Base-by-base conservation (phyloP, 1,140 invertebrate genomes). In the Leptinotarsa lineolata region DNA sequence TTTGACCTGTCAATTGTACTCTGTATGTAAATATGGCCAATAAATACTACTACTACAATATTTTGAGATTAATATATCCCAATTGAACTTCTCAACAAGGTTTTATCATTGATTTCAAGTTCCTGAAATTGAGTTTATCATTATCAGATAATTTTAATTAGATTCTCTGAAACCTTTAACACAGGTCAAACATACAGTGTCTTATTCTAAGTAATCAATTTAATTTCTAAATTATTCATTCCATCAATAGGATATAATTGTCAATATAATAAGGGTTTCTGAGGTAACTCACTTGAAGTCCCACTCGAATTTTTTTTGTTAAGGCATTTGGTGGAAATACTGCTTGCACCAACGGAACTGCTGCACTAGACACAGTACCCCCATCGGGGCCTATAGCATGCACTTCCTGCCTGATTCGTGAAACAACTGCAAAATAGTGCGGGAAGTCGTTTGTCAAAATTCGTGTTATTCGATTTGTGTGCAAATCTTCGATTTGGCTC, bases 361-460 rank as follows among this genome's bases (percentile, higher is more conserved):
- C 95, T 4, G 94, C 94, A 44, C 95, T 97, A 68, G 94, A 95
- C 21, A 99, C 94, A 76, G 97, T 94, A 30, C 96, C 97, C 73
- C 97, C 97, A 84, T 98, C 95, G 0, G 95, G 95, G 24, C 96
- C 97, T 75, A 99, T 95, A 59, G 92, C 92, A 83, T 97, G 95
- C 72, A 96, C 91, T 87, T 99, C 97, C 87, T 98, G 96, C 21
- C 94, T 89, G 15, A 98, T 91, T 65, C 97, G 90, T 4, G 95
- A 96, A 44, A 99, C 94, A 39, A 98, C 92, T 8, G 97, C 96
- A 84, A 99, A 95, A 85, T 98, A 99, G 86, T 97, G 95, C 3
- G 97, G 97, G 85, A 99, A 97, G 85, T 98, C 96, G 74, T 93
- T 95, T 1, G 97, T 98, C 61, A 98, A 87, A 81, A 98, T 96